A percentile compares a stretch with the other conserved stretches of the same genome.
phyloP scores from a whole-genome alignment of 2,888 invertebrate species.

The Sarcophaga caerulescens region DNA sequence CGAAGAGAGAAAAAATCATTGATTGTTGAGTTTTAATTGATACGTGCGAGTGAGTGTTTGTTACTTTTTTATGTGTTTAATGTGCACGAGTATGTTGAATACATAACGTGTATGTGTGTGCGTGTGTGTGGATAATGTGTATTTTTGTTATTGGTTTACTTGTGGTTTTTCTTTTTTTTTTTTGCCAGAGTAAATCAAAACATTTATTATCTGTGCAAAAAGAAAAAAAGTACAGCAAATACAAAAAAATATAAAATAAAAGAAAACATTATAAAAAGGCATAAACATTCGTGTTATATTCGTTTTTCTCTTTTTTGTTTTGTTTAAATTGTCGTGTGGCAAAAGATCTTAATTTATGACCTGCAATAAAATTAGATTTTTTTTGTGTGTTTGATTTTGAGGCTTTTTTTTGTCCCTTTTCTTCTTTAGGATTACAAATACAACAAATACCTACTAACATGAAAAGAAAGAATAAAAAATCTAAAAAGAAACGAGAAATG shows the following conservation, averaged over 20 bases:
- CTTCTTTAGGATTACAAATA: not conserved
- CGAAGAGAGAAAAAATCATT: constrained; percentile 51
- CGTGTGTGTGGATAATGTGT: not conserved
- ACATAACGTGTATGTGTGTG: not conserved
- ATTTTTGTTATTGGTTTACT: constrained; percentile 23
- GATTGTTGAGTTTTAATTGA: constrained; percentile 64
- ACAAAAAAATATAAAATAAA: not conserved
- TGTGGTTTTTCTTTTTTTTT: constrained; percentile 35
- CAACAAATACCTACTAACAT: not conserved
- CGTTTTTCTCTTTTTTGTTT: constrained; percentile 35
- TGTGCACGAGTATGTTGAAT: not conserved
- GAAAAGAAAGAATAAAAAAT: not conserved
- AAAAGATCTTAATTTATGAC: constrained; percentile 65
- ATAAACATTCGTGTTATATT: constrained; percentile 17
- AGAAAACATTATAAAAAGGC: constrained; percentile 36
- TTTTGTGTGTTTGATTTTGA: constrained; percentile 14
- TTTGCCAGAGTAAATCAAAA: constrained; percentile 50
- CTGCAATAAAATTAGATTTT: constrained; percentile 65
- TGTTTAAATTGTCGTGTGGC: constrained; percentile 65
- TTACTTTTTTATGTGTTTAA: not conserved
- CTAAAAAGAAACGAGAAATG: not conserved
- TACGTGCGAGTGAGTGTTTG: not conserved
- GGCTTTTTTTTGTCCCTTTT: not conserved
- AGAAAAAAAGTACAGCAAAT: not conserved
- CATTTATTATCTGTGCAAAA: constrained; percentile 35